Base-by-base conservation (phyloP, 2,888 invertebrate genomes). In the Xiphydria camelus region DNA sequence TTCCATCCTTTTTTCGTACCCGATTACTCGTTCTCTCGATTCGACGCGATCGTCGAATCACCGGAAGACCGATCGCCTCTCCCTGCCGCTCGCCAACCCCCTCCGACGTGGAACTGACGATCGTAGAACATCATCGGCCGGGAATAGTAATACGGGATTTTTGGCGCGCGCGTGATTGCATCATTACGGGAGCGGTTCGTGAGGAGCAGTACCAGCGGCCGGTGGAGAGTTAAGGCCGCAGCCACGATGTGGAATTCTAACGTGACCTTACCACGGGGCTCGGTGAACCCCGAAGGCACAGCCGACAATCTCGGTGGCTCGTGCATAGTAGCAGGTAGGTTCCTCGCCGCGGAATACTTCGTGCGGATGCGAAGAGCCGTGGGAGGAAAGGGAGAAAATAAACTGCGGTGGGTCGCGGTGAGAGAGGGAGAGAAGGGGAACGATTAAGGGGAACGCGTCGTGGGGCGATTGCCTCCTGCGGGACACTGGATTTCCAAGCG, bases 131-230 rank as follows among this genome's bases (percentile, higher is more conserved):
- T n/a, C n/a, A n/a, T n/a, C n/a, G n/a, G n/a, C n/a, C n/a, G n/a
- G n/a, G n/a, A n/a, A n/a, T n/a, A n/a, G n/a, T n/a, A n/a, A n/a
- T n/a, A n/a, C n/a, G n/a, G n/a, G n/a, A n/a, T n/a, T n/a, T n/a
- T n/a, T n/a, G n/a, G n/a, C n/a, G n/a, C n/a, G n/a, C 21, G 26
- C 5, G 29, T 44, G 51, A 58, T 61, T 60, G 50, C 55, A 46
- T 61, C 57, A 61, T 64, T 62, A 61, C 48, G 51, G 47, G 52
- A 49, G 44, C 45, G 51, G 29, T 46, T 48, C 32, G 41, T 19
- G 42, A 45, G 19, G 7, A 12, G 29, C 15, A n/a, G 14, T 23
- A 21, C 10, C n/a, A n/a, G n/a, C n/a, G n/a, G n/a, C n/a, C n/a
- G n/a, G n/a, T n/a, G n/a, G n/a, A n/a, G n/a, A n/a, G n/a, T n/a